Base-by-base conservation (phyloP, 2,888 invertebrate species). In the Lepidochrysops patricia region DNA sequence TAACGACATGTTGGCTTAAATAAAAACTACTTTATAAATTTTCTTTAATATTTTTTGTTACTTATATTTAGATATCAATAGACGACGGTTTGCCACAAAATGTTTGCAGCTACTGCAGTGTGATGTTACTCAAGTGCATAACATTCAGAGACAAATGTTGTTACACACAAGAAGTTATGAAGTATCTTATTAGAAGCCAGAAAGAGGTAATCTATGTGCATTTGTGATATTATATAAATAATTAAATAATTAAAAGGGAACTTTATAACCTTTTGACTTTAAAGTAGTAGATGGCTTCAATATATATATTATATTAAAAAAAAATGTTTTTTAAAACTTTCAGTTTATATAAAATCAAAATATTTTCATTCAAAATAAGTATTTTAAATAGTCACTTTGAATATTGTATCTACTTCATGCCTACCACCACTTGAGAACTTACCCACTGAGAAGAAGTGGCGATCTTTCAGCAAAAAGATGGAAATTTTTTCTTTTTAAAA, bases 71-170 rank as follows among this genome's bases (percentile, higher is more conserved):
- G 76, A 57, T 73, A 2, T 60, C 66, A 1, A 27, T 43, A 0
- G 5, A 65, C 0, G 75, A 78, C 13, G 61, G 66, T 0, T 63
- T 74, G 0, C 78, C 80, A 0, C 70, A 74, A 2, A 67, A 76
- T 13, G 57, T 79, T 0, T 84, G 86, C 65, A 67, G 63, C 1
- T 75, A 68, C 63, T 85, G 85, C 62, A 64, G 72, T 0, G 58
- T 70, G 0, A 27, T 77, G 13, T 63, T 85, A 0, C 58, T 64
- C 1, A 72, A 69, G 57, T 60, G 59, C 32, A 56, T 65, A 1
- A 57, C 62, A 0, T 86, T 85, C 61, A 75, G 70, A 59, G 68
- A 73, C 2, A 75, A 70, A 29, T 83, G 84, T 29, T 59, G 66
- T 1, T 69, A 64, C 1, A 64, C 80, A 0, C 74, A 76, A 9